Conservation (phyloP, 1,140 invertebrate genomes). For the Drosophila lowei region DNA sequence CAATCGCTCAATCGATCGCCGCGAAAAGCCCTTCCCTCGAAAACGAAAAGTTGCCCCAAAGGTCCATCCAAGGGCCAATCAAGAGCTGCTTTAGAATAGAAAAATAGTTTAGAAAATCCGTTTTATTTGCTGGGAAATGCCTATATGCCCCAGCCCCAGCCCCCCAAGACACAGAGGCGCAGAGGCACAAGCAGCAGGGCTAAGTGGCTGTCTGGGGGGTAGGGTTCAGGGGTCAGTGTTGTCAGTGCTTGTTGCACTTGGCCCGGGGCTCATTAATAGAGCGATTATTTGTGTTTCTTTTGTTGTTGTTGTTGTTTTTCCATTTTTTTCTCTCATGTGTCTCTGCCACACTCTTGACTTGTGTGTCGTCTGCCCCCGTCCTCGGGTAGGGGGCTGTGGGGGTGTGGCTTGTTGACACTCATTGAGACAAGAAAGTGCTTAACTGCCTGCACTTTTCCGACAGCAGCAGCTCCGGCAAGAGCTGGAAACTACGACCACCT, state of each 20-base stretch:
- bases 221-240: constrained; percentile 67
- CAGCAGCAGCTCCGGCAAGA: constrained; percentile 15
- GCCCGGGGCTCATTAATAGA: constrained; percentile 78
- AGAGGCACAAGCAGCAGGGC: constrained; percentile 3
- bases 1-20: too few relatives aligned
- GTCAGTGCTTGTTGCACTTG: constrained; percentile 79
- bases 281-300: constrained; percentile 67
- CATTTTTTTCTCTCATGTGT: constrained; percentile 32
- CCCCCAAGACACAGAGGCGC: neutral
- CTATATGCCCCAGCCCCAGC: neutral
- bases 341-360: constrained; percentile 44
- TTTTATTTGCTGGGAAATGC: too few relatives aligned
- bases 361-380: constrained; percentile 39
- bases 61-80: too few relatives aligned
- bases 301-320: neutral
- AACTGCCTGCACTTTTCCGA: constrained; percentile 73
- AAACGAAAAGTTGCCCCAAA: too few relatives aligned
- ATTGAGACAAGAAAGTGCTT: constrained; percentile 79
- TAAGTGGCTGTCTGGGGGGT: constrained; percentile 27
- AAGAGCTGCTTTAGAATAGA: too few relatives aligned
- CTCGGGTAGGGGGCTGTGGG: constrained; percentile 1
- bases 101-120: too few relatives aligned
- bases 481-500: constrained; percentile 43
- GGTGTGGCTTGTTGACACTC: constrained; percentile 72
- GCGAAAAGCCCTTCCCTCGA: too few relatives aligned